Base-by-base conservation (phyloP, 2,797 vertebrate genomes). In the Manis javanica region DNA sequence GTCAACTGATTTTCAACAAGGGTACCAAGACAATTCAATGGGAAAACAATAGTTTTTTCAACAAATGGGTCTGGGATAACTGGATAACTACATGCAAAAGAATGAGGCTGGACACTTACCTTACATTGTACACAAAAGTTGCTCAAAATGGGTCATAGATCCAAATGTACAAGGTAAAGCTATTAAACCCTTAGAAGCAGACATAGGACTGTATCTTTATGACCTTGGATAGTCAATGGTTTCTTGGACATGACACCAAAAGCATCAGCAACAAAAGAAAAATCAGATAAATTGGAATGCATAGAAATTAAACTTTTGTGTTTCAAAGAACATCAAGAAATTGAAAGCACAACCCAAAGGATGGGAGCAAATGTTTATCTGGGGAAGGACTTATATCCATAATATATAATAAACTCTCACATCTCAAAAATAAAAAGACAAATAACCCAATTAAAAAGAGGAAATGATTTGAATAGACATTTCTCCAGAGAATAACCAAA, bases 41-140 rank as follows among this genome's bases (percentile, higher is more conserved):
- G 66, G 2, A 53, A 34, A 83, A 77, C 21, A 92, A 31, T 46
- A 95, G 13, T 72, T 55, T 77, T 95, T 95, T 88, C 61, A 75
- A 19, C 63, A 88, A 88, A 34, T 77, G 29, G 9, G 69, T 2
- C 42, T 78, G 46, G 29, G 34, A 83, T 29, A 95, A 42, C 13
- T 37, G 49, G 31, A 34, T 94, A 61, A n/a, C 81, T n/a, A 49
- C 72, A n/a, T 74, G 31, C 31, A 59, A 81, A 91, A 46, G 31
- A 87, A 74, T 79, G 19, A 74, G 72, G 5, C 11, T 81, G 66
- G 14, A 57, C 11, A 23, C 7, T 87, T 66, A 59, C 64, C 19
- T 86, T 11, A 37, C 3, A 93, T 34, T 4, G 57, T 46, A n/a
- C 5, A 57, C 24, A 87, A 87, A 79, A 94, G 55, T 63, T 18